A percentile compares a stretch with the other conserved stretches of the same genome.
phyloP scores from a whole-genome alignment of 2,113 vertebrate genomes.

The Eira barbara region DNA sequence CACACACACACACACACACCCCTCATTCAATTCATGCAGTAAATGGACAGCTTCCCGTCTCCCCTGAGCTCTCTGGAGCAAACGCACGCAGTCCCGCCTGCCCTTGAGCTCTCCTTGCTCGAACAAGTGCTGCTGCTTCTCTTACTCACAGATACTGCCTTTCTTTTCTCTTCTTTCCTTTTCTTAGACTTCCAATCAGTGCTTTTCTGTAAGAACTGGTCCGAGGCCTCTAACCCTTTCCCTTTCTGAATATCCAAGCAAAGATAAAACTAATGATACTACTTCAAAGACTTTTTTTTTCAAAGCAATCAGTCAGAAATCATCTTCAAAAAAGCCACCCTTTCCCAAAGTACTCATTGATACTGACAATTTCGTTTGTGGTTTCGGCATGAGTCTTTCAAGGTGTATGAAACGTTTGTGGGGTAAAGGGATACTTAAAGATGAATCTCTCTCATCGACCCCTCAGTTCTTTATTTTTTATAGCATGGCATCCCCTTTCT shows the following conservation, averaged over 20 bases:
- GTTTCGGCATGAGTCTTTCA: background rate
- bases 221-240: background rate
- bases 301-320: background rate
- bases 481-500: background rate
- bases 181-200: background rate
- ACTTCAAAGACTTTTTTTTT: background rate
- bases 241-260: background rate
- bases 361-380: background rate
- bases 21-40: background rate
- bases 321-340: background rate
- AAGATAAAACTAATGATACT: background rate
- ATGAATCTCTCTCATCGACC: background rate
- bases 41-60: background rate
- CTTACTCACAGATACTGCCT: background rate
- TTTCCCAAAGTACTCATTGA: background rate
- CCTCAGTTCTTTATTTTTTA: background rate
- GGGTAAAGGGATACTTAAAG: background rate
- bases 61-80: background rate
- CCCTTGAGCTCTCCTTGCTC: rapidly evolving
- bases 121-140: background rate
- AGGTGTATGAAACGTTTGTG: background rate
- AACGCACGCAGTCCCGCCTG: background rate
- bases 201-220: background rate
- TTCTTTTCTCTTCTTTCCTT: background rate
- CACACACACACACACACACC: background rate